Evolutionary conservation across 2,113 vertebrate species (phyloP).

Genomic region (Crypturellus undulatus): DNA sequence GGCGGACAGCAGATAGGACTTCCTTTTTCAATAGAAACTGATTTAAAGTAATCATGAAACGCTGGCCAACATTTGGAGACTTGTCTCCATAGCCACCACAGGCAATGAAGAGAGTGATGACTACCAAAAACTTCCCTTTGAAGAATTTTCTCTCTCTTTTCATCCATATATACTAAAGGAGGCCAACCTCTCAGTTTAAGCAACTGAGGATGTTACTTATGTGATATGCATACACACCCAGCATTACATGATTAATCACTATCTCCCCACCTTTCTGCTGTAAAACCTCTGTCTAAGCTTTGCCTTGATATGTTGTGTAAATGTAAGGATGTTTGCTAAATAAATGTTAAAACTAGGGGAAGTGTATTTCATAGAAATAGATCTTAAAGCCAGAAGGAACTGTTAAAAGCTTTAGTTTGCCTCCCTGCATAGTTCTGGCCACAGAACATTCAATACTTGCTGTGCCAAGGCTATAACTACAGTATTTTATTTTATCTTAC

Average conservation of each 20-base stretch:
- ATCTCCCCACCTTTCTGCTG: background rate
- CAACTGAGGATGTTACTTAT: background rate
- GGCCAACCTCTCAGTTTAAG: background rate
- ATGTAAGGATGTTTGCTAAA: background rate
- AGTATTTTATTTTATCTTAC: background rate
- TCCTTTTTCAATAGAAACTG: background rate
- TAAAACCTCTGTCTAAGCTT: background rate
- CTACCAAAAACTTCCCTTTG: background rate
- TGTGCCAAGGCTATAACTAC: conserved; percentile 22
- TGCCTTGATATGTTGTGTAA: background rate
- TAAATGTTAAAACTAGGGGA: background rate
- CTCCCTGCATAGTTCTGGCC: background rate
- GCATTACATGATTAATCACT: background rate
- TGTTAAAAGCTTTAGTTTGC: background rate
- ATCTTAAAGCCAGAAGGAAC: background rate
- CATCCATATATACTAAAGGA: background rate
- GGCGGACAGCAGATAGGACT: background rate
- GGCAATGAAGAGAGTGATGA: background rate
- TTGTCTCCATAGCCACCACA: background rate
- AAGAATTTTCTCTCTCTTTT: background rate
- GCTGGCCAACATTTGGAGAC: background rate
- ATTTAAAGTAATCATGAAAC: background rate
- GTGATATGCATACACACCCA: background rate
- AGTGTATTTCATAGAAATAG: background rate
- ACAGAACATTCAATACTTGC: background rate